phyloP scores from a whole-genome alignment of 2,797 vertebrate species.

The Pelodytes ibericus region DNA sequence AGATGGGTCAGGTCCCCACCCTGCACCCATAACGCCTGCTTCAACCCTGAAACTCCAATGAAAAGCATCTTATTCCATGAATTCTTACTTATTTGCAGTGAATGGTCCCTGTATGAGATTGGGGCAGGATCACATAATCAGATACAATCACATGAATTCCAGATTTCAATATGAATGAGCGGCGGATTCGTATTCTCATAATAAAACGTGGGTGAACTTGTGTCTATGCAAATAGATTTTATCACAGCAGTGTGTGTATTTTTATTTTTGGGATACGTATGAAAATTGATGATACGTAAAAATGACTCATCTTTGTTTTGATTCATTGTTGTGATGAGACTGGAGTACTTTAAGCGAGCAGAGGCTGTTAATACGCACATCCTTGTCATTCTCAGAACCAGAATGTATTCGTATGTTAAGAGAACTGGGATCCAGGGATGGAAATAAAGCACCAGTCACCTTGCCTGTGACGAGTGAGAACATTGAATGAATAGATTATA shows the following conservation, averaged over 20 bases:
- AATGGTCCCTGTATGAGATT: background rate
- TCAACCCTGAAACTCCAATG: no score
- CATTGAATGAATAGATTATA: no score
- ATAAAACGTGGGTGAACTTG: background rate
- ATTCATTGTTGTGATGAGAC: background rate
- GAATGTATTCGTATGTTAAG: background rate
- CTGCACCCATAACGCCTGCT: no score
- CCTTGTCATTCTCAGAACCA: background rate
- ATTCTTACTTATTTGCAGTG: background rate
- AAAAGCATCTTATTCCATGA: no score
- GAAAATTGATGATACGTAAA: background rate
- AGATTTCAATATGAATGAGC: slow-evolving; percentile 5
- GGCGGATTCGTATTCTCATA: background rate
- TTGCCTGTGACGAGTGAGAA: no score
- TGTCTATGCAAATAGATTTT: background rate
- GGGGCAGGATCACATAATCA: background rate
- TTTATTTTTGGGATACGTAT: background rate
- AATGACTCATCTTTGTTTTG: background rate
- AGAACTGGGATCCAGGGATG: no score
- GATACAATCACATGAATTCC: background rate
- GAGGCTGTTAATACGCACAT: background rate
- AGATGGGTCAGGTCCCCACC: no score
- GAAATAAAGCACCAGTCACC: no score
- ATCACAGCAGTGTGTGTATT: background rate
- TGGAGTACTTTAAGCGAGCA: background rate